These are phyloP conservation scores for Neoniphon sammara DNA, from an alignment of 2,797 vertebrate genomes.

Conservation along the genomic window DNA sequence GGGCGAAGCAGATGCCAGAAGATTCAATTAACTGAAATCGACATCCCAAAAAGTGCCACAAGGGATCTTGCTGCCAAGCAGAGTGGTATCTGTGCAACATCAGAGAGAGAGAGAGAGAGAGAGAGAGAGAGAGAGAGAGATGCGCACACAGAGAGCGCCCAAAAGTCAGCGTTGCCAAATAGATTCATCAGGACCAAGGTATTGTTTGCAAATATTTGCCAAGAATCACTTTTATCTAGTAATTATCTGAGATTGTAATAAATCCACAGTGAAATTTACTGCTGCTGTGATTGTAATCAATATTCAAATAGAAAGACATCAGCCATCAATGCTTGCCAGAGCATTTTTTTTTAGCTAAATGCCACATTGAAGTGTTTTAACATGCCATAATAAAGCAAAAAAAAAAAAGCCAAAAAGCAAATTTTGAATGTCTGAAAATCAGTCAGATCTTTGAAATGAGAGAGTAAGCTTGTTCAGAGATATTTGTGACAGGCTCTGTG, in stretches of 20 bases:
- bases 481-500: constrained; percentile 17
- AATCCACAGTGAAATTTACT: no score
- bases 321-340: no score
- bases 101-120: constrained; percentile 22
- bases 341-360: no score
- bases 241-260: background rate
- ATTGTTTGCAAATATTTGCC: background rate
- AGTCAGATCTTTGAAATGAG: background rate
- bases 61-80: constrained; percentile 56
- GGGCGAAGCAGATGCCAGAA: constrained; percentile 73
- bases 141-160: background rate
- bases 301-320: no score
- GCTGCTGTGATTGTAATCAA: no score
- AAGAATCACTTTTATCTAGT: background rate
- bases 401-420: background rate
- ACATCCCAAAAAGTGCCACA: constrained; percentile 76
- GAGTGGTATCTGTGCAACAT: constrained; percentile 52
- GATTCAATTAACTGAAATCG: constrained; percentile 81
- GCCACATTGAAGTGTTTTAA: background rate
- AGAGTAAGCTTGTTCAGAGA: background rate
- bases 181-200: background rate
- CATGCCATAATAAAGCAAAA: background rate
- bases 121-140: background rate
- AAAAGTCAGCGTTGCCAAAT: background rate
- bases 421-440: constrained; percentile 4